Conservation (phyloP, 2,888 invertebrate genomes). For the Dolomedes plantarius region DNA sequence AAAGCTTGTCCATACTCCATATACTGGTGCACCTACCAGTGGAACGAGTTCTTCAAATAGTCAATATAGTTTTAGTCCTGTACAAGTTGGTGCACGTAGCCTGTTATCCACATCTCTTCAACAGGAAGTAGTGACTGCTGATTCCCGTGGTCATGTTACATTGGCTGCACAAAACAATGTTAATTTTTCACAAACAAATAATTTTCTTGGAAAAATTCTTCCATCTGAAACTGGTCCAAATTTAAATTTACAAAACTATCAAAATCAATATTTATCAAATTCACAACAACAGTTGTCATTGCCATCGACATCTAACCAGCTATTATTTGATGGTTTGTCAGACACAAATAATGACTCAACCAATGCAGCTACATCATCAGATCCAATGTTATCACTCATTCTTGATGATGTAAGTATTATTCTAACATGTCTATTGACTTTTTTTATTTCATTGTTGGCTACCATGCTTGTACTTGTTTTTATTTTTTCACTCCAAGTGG, state of each 20-base stretch:
- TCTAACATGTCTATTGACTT: neutral
- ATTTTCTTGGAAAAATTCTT: constrained; percentile 26
- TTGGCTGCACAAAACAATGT: constrained; percentile 53
- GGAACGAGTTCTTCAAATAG: constrained; percentile 17
- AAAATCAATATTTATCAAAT: constrained; percentile 4
- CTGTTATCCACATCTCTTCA: constrained; percentile 58
- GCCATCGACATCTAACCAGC: constrained; percentile 26
- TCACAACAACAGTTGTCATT: constrained; percentile 36
- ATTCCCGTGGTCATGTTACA: constrained; percentile 58
- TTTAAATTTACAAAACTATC: constrained; percentile 17
- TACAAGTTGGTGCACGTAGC: constrained; percentile 34
- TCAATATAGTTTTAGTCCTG: constrained; percentile 36
- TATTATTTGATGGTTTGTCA: constrained; percentile 39
- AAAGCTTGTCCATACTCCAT: constrained; percentile 71
- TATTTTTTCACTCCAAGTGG: too few relatives aligned
- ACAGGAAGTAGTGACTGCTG: constrained; percentile 70
- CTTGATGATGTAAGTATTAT: constrained; percentile 69
- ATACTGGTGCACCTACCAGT: constrained; percentile 33
- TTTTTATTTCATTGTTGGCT: neutral
- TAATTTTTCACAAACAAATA: constrained; percentile 15
- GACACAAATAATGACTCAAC: constrained; percentile 39
- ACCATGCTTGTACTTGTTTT: neutral
- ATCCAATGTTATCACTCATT: constrained; percentile 72
- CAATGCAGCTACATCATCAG: constrained; percentile 31
- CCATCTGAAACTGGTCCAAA: constrained; percentile 3